These are phyloP conservation scores for Mastacembelus armatus DNA, from an alignment of 2,797 vertebrate genomes.

Conservation along the genomic window DNA sequence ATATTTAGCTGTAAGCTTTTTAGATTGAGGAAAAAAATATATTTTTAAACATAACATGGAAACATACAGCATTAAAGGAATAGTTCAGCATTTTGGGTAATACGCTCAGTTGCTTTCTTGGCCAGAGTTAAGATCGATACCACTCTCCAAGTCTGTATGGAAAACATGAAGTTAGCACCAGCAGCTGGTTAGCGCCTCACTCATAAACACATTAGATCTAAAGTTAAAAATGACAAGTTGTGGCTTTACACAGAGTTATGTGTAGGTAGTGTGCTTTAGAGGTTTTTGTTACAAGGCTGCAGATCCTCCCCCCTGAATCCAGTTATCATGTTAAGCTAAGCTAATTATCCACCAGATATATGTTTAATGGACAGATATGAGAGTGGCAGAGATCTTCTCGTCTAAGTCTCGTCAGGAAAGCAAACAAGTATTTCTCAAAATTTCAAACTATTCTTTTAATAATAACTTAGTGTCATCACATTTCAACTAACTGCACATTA, in stretches of 20 bases:
- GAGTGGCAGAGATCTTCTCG: not conserved
- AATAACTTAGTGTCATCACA: slow-evolving; percentile 13
- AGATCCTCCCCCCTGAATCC: not conserved
- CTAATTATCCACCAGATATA: not conserved
- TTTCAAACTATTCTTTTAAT: slow-evolving; percentile 16
- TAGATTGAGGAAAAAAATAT: no score
- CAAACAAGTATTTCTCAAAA: not conserved
- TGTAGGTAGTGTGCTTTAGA: not conserved
- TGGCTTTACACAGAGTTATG: not conserved
- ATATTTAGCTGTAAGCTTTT: not conserved
- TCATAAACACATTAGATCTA: not conserved
- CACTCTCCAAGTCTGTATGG: not conserved
- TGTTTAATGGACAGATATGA: not conserved
- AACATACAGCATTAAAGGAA: not conserved
- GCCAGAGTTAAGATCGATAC: not conserved
- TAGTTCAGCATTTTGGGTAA: not conserved
- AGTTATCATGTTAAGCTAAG: not conserved
- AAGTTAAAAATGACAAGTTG: not conserved
- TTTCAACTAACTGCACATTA: slow-evolving; percentile 14
- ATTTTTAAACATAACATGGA: no score
- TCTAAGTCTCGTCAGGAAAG: not conserved
- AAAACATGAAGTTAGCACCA: not conserved
- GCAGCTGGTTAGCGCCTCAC: not conserved
- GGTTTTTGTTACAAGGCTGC: not conserved
- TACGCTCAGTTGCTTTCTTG: not conserved